Conservation (phyloP, 2,888 invertebrate genomes). For the Idaea dimidiata region DNA sequence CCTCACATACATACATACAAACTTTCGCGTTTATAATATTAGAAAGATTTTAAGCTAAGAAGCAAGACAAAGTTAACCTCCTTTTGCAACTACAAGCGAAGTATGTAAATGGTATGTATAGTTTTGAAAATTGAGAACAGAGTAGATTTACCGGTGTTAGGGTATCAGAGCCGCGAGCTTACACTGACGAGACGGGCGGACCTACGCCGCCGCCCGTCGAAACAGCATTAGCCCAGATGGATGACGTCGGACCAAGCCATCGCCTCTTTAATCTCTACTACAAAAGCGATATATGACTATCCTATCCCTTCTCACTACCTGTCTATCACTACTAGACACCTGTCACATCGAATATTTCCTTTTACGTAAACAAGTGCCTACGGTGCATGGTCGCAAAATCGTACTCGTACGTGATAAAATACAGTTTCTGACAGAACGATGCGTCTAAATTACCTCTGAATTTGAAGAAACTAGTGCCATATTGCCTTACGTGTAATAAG, state of each 20-base stretch:
- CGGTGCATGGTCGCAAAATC: background rate
- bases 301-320: slow-evolving; percentile 38
- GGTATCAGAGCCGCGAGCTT: slow-evolving; percentile 10
- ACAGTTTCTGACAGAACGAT: background rate
- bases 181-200: slow-evolving; percentile 26
- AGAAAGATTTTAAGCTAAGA: too few species aligned
- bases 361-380: slow-evolving; percentile 32
- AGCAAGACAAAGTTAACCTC: too few species aligned
- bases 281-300: slow-evolving; percentile 61
- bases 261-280: slow-evolving; percentile 69
- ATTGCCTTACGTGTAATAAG: too few species aligned
- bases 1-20: too few species aligned
- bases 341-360: slow-evolving; percentile 32
- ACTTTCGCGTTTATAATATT: too few species aligned
- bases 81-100: too few species aligned
- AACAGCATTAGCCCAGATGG: slow-evolving; percentile 69
- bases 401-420: background rate
- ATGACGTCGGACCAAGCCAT: slow-evolving; percentile 59
- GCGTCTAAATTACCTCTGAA: too few species aligned
- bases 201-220: slow-evolving; percentile 50
- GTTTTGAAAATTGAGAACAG: background rate
- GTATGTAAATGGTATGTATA: too few species aligned
- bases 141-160: background rate
- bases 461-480: too few species aligned
- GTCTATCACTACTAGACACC: slow-evolving; percentile 34